Evolutionary conservation across 2,797 vertebrate genomes (phyloP), one percentile per base, ranked within the genome.

Genomic region (Cygnus olor): DNA sequence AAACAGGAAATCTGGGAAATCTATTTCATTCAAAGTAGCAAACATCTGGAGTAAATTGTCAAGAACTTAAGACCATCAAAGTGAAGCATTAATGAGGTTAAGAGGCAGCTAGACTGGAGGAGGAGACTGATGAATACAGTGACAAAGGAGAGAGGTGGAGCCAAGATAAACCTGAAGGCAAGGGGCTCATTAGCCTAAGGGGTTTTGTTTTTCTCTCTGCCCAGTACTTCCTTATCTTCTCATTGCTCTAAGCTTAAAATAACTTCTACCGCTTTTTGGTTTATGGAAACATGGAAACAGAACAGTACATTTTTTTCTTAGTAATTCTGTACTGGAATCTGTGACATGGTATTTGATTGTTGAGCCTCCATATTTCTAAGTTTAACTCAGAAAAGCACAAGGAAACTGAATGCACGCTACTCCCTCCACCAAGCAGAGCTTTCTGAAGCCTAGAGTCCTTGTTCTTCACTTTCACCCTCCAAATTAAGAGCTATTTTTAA

Each of bases 11-110:
- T 96, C 80, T 88, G 84, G 73, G 92, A 95, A 96, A 91, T 91
- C 94, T 92, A 91, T 94, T 97, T 95, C 88, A 66, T 90, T 94
- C 92, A 49, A 93, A 96, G 95, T 93, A 96, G 87, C 80, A 95
- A 95, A 88, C 96, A 97, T 97, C 96, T 97, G 96, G 96, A 95
- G 94, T 92, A 88, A 92, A 96, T 97, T 94, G 84, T 90, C 92
- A 92, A 88, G 93, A 95, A 85, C 47, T 96, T 92, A 95, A 96
- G 88, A 90, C 51, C 96, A 97, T 97, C 94, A 97, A 97, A 96
- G 96, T 51, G 32, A 89, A 92, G 57, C 72, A 96, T 96, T 96
- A 96, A 96, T 79, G 92, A 96, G 81, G 94, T 94, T 96, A 96
- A 92, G 89, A 96, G 87, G 92, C 96, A 96, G 93, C 86, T 47